Evolutionary conservation across 1,140 invertebrate species (phyloP).

Genomic region (Lasaia peninsularis): DNA sequence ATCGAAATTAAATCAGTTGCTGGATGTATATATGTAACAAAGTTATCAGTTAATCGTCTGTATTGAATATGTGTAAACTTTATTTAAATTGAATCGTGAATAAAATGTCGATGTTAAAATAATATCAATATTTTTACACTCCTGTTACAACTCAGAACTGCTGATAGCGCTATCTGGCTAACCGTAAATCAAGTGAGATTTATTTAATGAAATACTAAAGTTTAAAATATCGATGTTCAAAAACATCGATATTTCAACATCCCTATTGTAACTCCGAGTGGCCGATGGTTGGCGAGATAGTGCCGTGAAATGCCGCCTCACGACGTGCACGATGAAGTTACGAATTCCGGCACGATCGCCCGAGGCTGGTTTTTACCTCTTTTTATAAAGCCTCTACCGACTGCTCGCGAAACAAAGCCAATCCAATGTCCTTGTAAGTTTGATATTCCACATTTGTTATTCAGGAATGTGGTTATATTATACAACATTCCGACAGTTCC

Average conservation of each 20-base stretch:
- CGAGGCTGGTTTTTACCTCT: slow-evolving; percentile 35
- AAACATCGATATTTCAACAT: neutral
- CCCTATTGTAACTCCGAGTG: slow-evolving; percentile 24
- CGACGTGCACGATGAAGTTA: slow-evolving; percentile 48
- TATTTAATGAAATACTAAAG: neutral
- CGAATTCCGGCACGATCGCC: slow-evolving; percentile 58
- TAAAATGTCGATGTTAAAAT: too few species aligned
- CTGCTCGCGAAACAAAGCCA: slow-evolving; percentile 22
- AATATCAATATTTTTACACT: too few species aligned
- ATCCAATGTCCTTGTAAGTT: slow-evolving; percentile 53
- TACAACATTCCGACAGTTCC: slow-evolving; percentile 60
- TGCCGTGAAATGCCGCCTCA: slow-evolving; percentile 70
- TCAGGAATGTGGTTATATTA: slow-evolving; percentile 69
- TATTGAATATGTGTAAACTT: too few species aligned
- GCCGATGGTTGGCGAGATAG: slow-evolving; percentile 58
- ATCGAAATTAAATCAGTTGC: too few species aligned
- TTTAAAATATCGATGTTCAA: neutral
- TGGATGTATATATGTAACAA: too few species aligned
- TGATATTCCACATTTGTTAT: slow-evolving; percentile 56
- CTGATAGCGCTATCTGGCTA: too few species aligned
- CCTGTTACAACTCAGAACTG: too few species aligned
- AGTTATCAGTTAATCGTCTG: too few species aligned
- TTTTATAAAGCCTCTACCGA: slow-evolving; percentile 24
- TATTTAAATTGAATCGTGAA: too few species aligned
- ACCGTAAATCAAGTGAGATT: too few species aligned